These are phyloP conservation scores for Philopotamus ludificatus DNA, from an alignment of 1,140 invertebrate genomes.

Conservation along the genomic window DNA sequence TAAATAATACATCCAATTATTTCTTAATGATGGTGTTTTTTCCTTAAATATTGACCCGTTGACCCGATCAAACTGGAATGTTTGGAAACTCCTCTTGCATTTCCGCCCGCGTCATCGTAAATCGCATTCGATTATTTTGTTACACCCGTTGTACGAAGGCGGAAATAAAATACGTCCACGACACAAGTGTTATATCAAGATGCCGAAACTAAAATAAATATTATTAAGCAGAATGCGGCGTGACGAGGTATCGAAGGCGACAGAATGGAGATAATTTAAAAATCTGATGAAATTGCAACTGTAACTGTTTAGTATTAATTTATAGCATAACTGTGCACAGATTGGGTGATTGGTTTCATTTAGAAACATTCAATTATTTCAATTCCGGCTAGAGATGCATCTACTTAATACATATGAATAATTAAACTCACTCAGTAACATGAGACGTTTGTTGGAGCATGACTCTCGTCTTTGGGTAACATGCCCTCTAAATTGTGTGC, in stretches of 20 bases:
- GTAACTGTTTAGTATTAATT: background rate
- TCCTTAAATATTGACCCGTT: no score
- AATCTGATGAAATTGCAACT: no score
- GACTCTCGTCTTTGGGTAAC: background rate
- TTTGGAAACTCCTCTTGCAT: no score
- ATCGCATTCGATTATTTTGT: no score
- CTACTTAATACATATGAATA: slow-evolving; percentile 7
- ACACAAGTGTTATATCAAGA: background rate
- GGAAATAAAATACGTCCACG: no score
- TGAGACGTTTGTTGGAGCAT: background rate
- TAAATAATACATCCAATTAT: no score
- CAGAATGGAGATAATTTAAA: no score
- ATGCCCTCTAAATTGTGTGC: background rate
- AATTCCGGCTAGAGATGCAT: background rate
- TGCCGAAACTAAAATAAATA: background rate
- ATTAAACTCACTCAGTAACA: slow-evolving; percentile 1
- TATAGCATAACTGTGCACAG: background rate
- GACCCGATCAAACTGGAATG: no score
- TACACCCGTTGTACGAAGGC: no score
- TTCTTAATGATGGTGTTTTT: no score
- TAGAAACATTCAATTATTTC: slow-evolving; percentile 15
- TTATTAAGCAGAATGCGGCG: background rate
- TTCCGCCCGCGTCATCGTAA: no score
- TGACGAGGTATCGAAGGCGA: background rate
- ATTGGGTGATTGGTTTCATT: background rate